Conservation (phyloP, 2,888 invertebrate genomes). For the Pseudolycoriella hygida region DNA sequence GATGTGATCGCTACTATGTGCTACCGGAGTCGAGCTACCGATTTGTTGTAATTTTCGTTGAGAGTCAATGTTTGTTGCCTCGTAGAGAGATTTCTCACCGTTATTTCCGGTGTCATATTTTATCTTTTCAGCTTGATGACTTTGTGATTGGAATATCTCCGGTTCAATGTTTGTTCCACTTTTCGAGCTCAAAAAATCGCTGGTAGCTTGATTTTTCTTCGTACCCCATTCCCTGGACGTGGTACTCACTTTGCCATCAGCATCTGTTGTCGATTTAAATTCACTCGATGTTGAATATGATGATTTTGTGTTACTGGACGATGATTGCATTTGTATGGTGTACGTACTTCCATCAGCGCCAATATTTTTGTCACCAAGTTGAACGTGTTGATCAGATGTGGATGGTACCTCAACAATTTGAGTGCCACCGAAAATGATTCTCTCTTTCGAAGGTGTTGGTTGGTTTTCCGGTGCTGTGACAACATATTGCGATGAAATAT, state of each 20-base stretch:
- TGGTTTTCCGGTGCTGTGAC: slow-evolving; percentile 10
- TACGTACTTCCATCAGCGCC: slow-evolving; percentile 2
- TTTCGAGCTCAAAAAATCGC: slow-evolving; percentile 35
- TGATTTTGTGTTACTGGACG: slow-evolving; percentile 14
- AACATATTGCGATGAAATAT: slow-evolving; percentile 8
- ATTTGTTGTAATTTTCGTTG: slow-evolving; percentile 25
- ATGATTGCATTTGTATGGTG: slow-evolving; percentile 14
- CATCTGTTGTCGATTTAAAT: slow-evolving; percentile 29
- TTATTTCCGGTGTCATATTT: slow-evolving; percentile 38
- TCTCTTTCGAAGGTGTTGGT: slow-evolving; percentile 6
- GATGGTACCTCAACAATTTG: slow-evolving; percentile 11
- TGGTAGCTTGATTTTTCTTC: slow-evolving; percentile 30
- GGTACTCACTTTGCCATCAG: slow-evolving; percentile 44
- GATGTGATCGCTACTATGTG: slow-evolving; percentile 11
- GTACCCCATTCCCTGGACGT: slow-evolving; percentile 40
- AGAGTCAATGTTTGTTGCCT: slow-evolving; percentile 30
- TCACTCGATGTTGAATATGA: slow-evolving; percentile 45
- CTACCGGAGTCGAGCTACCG: slow-evolving; percentile 14
- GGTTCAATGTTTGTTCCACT: slow-evolving; percentile 40
- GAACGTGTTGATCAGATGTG: slow-evolving; percentile 1
- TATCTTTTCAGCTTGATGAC: slow-evolving; percentile 33
- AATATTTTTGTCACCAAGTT: slow-evolving; percentile 23
- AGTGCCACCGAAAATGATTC: slow-evolving; percentile 10
- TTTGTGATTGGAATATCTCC: slow-evolving; percentile 34
- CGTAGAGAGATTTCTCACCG: slow-evolving; percentile 30